Conservation (phyloP, 2,888 invertebrate genomes). For the Hypolimnas misippus region DNA sequence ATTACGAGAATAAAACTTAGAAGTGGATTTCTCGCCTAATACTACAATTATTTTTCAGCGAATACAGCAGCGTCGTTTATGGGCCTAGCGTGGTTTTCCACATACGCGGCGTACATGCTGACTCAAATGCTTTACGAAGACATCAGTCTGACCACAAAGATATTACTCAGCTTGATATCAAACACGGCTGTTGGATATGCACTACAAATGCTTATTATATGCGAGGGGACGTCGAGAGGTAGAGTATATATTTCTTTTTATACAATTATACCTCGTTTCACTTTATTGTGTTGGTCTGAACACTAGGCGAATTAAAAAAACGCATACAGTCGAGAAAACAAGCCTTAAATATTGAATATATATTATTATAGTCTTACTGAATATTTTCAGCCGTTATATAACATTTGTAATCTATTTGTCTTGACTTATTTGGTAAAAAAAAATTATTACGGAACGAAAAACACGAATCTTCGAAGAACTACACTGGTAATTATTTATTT, state of each 20-base stretch:
- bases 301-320: too few species aligned
- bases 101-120: slow-evolving; percentile 90
- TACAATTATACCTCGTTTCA: not conserved
- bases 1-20: too few species aligned
- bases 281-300: not conserved
- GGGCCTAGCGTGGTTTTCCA: slow-evolving; percentile 90
- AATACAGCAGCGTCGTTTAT: slow-evolving; percentile 92
- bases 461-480: too few species aligned
- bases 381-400: too few species aligned
- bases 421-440: too few species aligned
- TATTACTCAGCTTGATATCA: slow-evolving; percentile 87
- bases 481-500: too few species aligned
- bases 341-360: too few species aligned
- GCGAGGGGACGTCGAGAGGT: slow-evolving; percentile 89
- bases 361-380: too few species aligned
- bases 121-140: slow-evolving; percentile 87
- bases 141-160: slow-evolving; percentile 83
- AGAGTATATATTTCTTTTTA: slow-evolving; percentile 35
- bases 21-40: too few species aligned
- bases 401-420: too few species aligned
- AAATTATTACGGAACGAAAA: too few species aligned
- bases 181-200: slow-evolving; percentile 94
- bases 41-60: slow-evolving; percentile 79
- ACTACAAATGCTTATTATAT: slow-evolving; percentile 89
- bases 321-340: too few species aligned